Evolutionary conservation across 2,113 vertebrate genomes (phyloP), one percentile per base, ranked within the genome.

Genomic region (Ptilorrhoa leucosticta): DNA sequence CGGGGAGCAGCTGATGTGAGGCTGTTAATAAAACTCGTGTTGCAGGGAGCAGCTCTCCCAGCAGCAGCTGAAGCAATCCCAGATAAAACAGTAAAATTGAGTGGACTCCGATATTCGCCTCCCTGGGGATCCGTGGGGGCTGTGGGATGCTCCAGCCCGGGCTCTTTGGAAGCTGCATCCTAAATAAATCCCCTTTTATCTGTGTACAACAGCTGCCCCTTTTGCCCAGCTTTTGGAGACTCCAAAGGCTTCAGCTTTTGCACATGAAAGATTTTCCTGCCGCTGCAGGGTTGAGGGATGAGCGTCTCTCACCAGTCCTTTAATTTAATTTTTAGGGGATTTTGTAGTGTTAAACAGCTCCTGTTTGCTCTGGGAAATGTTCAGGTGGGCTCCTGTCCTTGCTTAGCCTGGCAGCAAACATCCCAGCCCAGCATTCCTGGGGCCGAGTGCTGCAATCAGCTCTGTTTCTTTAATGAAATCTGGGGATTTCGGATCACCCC

Each of bases 101-200:
- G 47, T 4, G 20, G 9, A 27, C 12, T 79, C 6, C 0, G 7
- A 28, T 50, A 19, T 54, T 82, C 0, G 0, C 26, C 50, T 94
- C 77, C 61, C 90, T 0, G 7, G 57, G 75, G 91, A 45, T 70
- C 48, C 0, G 3, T 2, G 20, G 15, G 33, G 65, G 40, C 45
- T 73, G 63, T 71, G 86, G 60, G 94, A 56, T 89, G 89, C 87
- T 90, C 11, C 77, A 93, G 37, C 48, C 61, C 12, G 13, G 30
- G 33, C 23, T 63, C 64, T 78, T 70, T 68, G 73, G 66, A 72
- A 91, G 56, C 39, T 89, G 1, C 2, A 10, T 84, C 65, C 65
- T 54, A 37, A 69, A 84, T 27, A 89, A 90, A 70, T 58, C 10
- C 15, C 16, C 6, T 82, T 94, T 87, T 84, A 82, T 90, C 85